phyloP scores from a whole-genome alignment of 2,888 invertebrate genomes.

The Xylota sylvarum region DNA sequence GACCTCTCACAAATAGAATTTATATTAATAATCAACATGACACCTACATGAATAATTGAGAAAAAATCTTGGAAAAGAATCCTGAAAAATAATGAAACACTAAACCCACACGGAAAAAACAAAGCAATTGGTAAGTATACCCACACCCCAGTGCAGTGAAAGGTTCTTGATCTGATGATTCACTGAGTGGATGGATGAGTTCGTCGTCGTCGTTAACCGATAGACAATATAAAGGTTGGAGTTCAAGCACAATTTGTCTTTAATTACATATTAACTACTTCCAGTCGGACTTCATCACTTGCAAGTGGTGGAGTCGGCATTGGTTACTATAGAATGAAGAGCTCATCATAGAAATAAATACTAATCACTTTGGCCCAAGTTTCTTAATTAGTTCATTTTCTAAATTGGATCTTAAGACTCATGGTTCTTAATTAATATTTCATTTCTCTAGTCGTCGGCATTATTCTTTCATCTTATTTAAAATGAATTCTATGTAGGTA shows the following conservation, averaged over 20 bases:
- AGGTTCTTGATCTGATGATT: conserved; percentile 1
- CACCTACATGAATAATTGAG: no score
- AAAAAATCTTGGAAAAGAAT: no score
- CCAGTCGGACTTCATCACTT: not conserved
- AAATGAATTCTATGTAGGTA: not conserved
- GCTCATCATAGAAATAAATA: no score
- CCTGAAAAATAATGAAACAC: no score
- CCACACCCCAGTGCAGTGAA: no score
- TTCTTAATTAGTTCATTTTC: conserved; percentile 16
- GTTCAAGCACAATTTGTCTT: conserved; percentile 3
- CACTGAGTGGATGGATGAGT: conserved; percentile 16
- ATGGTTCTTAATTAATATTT: not conserved
- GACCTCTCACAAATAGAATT: no score
- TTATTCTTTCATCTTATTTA: not conserved
- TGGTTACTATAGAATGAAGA: no score
- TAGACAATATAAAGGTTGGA: not conserved
- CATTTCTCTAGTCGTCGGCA: not conserved
- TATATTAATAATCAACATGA: no score
- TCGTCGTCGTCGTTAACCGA: no score
- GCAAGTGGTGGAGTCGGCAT: no score
- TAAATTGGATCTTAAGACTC: not conserved
- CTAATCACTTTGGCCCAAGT: not conserved
- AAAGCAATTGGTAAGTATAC: no score
- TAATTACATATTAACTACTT: not conserved
- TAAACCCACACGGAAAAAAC: no score